A percentile compares a stretch with the other conserved stretches of the same genome.
Evolutionary conservation across 1,140 invertebrate species (phyloP).

Genomic region (Thaumetopoea pityocampa): DNA sequence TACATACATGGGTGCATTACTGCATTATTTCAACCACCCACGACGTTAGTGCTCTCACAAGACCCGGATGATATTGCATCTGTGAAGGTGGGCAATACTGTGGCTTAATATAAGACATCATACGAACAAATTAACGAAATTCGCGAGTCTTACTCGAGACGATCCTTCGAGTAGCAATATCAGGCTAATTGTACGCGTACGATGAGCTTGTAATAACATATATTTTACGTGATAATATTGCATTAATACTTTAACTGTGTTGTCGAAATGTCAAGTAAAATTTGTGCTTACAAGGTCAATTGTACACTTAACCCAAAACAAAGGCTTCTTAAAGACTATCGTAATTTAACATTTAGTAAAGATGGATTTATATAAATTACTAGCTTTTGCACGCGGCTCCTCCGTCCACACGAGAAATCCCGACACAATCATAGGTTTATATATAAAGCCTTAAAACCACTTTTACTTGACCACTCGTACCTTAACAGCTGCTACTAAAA

Average conservation of each 20-base stretch:
- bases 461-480: too few relatives aligned
- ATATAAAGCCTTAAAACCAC: too few relatives aligned
- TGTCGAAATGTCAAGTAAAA: not conserved
- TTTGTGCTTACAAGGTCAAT: too few relatives aligned
- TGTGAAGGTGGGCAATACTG: conserved; percentile 14
- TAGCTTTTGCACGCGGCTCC: too few relatives aligned
- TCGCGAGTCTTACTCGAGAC: conserved; percentile 4
- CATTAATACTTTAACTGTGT: not conserved
- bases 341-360: too few relatives aligned
- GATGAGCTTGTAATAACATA: conserved; percentile 4
- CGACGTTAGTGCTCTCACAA: conserved; percentile 14
- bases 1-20: conserved; percentile 13
- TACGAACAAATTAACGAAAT: conserved; percentile 18
- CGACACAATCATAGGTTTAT: too few relatives aligned
- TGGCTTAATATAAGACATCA: conserved; percentile 17
- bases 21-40: conserved; percentile 19
- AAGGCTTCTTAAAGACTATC: too few relatives aligned
- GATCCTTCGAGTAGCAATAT: conserved; percentile 13
- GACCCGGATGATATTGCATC: conserved; percentile 11
- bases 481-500: too few relatives aligned
- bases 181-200: conserved; percentile 13
- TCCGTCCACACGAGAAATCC: too few relatives aligned
- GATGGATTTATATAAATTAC: too few relatives aligned
- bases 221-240: conserved; percentile 10
- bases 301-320: too few relatives aligned